Conservation (phyloP, 2,888 invertebrate species). For the Allygus modestus region DNA sequence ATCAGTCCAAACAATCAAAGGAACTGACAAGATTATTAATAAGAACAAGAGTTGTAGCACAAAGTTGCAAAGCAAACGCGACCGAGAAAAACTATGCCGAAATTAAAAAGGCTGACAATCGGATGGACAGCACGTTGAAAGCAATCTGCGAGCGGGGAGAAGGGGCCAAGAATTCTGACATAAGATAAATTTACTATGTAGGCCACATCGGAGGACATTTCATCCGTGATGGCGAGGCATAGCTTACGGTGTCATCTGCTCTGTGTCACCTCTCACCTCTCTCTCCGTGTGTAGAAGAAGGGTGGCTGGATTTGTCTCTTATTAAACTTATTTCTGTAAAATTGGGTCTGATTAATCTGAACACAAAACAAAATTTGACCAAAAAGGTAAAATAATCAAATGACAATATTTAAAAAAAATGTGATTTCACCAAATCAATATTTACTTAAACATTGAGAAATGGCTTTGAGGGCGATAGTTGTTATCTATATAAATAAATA, state of each 20-base stretch:
- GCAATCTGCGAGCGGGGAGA: constrained; percentile 21
- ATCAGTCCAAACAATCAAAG: constrained; percentile 1
- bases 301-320: too few species aligned
- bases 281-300: too few species aligned
- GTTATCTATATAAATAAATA: too few species aligned
- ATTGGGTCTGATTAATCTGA: too few species aligned
- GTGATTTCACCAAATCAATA: too few species aligned
- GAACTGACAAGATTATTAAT: constrained; percentile 6
- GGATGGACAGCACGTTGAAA: constrained; percentile 7
- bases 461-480: too few species aligned
- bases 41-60: constrained; percentile 2
- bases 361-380: too few species aligned
- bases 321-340: too few species aligned
- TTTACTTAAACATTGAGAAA: too few species aligned
- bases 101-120: constrained; percentile 21
- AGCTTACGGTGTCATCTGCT: background rate
- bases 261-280: background rate
- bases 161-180: constrained; percentile 45
- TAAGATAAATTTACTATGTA: constrained; percentile 49
- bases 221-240: background rate
- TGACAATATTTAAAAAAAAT: too few species aligned
- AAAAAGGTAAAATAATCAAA: too few species aligned
- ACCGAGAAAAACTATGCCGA: background rate
- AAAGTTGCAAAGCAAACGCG: background rate
- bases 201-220: constrained; percentile 5